A percentile compares a stretch with the other conserved stretches of the same genome.
phyloP scores from a whole-genome alignment of 2,888 invertebrate genomes.

The Endomychus coccineus region DNA sequence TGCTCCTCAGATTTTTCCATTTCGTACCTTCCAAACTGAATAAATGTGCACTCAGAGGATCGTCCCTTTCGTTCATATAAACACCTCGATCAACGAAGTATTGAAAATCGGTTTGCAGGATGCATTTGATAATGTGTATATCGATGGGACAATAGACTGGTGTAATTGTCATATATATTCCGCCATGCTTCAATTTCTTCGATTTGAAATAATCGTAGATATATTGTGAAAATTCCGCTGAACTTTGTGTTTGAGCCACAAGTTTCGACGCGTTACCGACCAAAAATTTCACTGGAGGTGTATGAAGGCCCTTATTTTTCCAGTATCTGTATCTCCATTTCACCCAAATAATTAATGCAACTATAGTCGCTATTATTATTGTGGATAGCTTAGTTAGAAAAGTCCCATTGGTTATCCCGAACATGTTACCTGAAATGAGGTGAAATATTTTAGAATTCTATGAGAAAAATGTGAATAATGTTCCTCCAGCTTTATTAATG shows the following conservation, averaged over 20 bases:
- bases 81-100: constrained; percentile 13
- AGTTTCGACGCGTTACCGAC: constrained; percentile 4
- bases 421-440: no score
- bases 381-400: no score
- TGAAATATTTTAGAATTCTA: no score
- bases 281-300: constrained; percentile 4
- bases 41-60: constrained; percentile 9
- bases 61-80: constrained; percentile 8
- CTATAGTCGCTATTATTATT: neutral
- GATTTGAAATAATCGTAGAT: constrained; percentile 8
- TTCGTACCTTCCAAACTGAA: constrained; percentile 28
- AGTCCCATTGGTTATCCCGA: no score
- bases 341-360: neutral
- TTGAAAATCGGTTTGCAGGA: constrained; percentile 11
- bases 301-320: constrained; percentile 4
- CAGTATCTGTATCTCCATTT: constrained; percentile 9
- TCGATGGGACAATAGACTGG: constrained; percentile 12
- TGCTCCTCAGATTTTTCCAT: constrained; percentile 38
- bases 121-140: constrained; percentile 8
- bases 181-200: constrained; percentile 7
- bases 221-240: neutral
- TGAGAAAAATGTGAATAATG: no score
- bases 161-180: constrained; percentile 3
- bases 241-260: constrained; percentile 1
- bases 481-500: no score